Evolutionary conservation across 2,113 vertebrate species (phyloP), one percentile per base, ranked within the genome.

Genomic region (Aix galericulata): DNA sequence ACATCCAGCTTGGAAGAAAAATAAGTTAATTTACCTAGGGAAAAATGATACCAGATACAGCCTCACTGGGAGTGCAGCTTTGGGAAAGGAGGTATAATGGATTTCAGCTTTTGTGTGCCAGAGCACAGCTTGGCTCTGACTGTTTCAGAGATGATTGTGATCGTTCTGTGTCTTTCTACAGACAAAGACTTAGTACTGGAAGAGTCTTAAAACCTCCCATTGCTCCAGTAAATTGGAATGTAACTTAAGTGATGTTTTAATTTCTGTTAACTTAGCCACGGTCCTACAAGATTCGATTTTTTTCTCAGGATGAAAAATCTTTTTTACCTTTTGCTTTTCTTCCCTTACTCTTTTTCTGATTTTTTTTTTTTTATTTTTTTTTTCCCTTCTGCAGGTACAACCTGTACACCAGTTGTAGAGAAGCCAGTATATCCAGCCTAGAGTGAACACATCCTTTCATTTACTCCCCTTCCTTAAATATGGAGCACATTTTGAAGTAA

Each of bases 301-400:
- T 86, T 48, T 12, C 29, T n/a, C 6, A 58, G 20, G 17, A 72
- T 64, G 36, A 86, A 59, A 75, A 1, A 0, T 0, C 21, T 11
- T 42, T 59, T 25, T 58, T 26, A 8, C 23, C 11, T 7, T 25
- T 36, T 8, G 56, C 66, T 83, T 38, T 3, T 55, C 32, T 58
- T 53, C 0, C 0, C 21, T 86, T 89, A 68, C 1, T 74, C 8
- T 89, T 69, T 66, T 64, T n/a, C 21, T 46, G 38, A 36, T 40
- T 40, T 10, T 2, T 66, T 59, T 64, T 40, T 15, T 42, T 36
- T 36, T 36, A n/a, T 38, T 38, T 11, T 2, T 66, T 59, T 64
- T 42, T 16, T 53, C 22, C 50, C 50, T 53, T 72, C 7, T 67
- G 38, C 8, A 75, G 11, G 26, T 34, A 5, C 25, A 34, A 26